Evolutionary conservation across 92 coral and sea anemone species (phyloP), one percentile per base, ranked within the genome.

Genomic region (Zoanthus gigantus): DNA sequence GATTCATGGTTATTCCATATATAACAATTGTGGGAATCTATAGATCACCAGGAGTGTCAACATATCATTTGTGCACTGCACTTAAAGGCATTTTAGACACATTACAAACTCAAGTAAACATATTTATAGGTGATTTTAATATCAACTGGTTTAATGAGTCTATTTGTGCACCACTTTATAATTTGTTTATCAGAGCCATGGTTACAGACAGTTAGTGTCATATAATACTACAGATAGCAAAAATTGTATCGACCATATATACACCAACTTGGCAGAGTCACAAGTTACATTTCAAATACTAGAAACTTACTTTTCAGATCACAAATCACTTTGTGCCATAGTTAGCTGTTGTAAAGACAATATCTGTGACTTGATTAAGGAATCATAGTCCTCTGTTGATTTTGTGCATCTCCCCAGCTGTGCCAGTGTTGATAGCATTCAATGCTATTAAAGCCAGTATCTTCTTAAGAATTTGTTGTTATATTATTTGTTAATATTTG

Each of bases 171-270:
- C 69, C 69, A 61, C 69, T 61, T 61, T 61, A 61, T 61, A 61
- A 61, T 61, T 61, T 61, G 69, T 61, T 61, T 61, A 61, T 61
- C 69, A 61, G 74, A 69, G 74, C 74, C 74, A 69, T 69, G 46
- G 46, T 69, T 69, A 69, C 46, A 69, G 74, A 69, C 74, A 69
- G 46, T 34, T 69, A 29, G 74, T 69, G 42, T 69, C 74, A 69
- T 69, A 61, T 61, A 16, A 61, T 61, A 61, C 68, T 61, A 61
- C 68, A 61, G 68, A 61, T 61, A 61, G 31, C 68, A 61, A 61
- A 61, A 61, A 30, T 61, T 61, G 68, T 61, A 61, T 61, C 68
- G 68, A 61, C 68, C 68, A 61, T 61, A 61, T 61, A 61, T 61
- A 61, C 68, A 61, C 68, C 68, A 61, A 61, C 68, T 61, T 61